phyloP scores from a whole-genome alignment of 2,888 invertebrate species.

The Elysia crispata region DNA sequence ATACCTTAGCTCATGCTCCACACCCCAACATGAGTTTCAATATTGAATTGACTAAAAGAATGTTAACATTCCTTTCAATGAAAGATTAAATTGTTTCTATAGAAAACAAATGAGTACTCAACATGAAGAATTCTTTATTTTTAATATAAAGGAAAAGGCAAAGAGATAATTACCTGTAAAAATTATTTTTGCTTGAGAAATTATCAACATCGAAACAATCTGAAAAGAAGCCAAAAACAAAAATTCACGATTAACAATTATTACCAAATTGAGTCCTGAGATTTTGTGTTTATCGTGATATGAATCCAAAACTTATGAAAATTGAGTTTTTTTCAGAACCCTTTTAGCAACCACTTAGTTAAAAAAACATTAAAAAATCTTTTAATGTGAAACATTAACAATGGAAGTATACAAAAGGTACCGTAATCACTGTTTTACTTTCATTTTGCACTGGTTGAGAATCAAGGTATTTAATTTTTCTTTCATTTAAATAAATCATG shows the following conservation, averaged over 20 bases:
- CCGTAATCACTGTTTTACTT: no score
- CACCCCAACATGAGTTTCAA: no score
- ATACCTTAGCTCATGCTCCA: no score
- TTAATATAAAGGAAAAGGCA: conserved; percentile 6
- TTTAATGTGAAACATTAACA: no score
- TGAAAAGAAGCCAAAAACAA: conserved; percentile 79
- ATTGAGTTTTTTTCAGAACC: no score
- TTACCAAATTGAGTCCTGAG: background rate
- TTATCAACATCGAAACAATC: conserved; percentile 92
- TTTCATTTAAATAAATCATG: no score
- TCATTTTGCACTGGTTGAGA: no score
- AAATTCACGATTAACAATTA: background rate
- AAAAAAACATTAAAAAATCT: no score
- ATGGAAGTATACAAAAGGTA: no score
- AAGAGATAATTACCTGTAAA: conserved; percentile 79
- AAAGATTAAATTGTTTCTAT: background rate
- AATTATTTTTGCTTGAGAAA: conserved; percentile 85
- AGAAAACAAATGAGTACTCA: background rate
- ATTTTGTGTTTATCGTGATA: background rate
- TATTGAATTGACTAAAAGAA: background rate
- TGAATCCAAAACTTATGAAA: no score
- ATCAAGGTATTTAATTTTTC: no score
- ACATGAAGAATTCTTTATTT: background rate
- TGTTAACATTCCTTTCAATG: background rate
- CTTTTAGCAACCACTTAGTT: no score